A percentile compares a stretch with the other conserved stretches of the same genome.
Evolutionary conservation across 1,140 invertebrate genomes (phyloP).

Genomic region (Trachymyrmex septentrionalis): DNA sequence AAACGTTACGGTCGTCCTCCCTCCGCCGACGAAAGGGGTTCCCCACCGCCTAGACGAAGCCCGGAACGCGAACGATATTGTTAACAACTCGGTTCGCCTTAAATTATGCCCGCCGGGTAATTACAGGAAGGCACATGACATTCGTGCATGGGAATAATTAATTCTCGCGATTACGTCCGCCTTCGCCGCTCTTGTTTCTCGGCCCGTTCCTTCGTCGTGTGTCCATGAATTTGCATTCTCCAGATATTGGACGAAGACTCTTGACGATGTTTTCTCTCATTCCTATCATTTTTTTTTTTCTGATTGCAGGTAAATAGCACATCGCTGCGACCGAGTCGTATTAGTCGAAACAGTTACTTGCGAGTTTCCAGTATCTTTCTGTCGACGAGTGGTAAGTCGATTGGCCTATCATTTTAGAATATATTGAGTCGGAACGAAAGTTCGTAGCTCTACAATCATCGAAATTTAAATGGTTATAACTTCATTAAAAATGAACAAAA

Average conservation of each 20-base stretch:
- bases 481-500: no score
- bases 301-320: constrained; percentile 82
- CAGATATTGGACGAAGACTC: not conserved
- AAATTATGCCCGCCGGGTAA: constrained; percentile 84
- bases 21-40: constrained; percentile 17
- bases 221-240: constrained; percentile 10
- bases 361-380: constrained; percentile 28
- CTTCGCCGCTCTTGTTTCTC: constrained; percentile 57
- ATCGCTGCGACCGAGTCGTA: constrained; percentile 29
- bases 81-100: constrained; percentile 83
- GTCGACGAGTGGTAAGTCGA: constrained; percentile 67
- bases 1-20: constrained; percentile 42
- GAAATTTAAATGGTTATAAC: no score
- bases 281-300: constrained; percentile 38
- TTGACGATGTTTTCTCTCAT: not conserved
- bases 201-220: constrained; percentile 21
- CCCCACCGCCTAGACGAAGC: constrained; percentile 54
- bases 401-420: not conserved
- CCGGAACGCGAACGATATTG: constrained; percentile 78
- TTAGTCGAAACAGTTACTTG: constrained; percentile 33
- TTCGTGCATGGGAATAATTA: constrained; percentile 85
- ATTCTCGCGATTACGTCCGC: constrained; percentile 84
- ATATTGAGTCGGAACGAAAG: not conserved
- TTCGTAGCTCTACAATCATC: no score
- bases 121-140: constrained; percentile 84